phyloP scores from a whole-genome alignment of 1,140 invertebrate species.

The Cotesia glomerata region DNA sequence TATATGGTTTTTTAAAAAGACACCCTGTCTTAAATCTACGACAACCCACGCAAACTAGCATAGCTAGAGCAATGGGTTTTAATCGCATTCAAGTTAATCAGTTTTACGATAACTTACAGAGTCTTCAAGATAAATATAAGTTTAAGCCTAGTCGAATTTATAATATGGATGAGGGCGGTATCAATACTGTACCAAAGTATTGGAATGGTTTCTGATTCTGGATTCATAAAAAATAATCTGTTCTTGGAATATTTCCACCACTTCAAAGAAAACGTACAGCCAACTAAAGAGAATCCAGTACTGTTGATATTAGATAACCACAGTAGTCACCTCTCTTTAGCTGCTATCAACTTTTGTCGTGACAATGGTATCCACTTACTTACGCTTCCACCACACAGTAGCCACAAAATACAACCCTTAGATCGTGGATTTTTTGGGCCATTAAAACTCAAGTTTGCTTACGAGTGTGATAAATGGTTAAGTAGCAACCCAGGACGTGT shows the following conservation, averaged over 20 bases:
- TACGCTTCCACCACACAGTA: slow-evolving; percentile 33
- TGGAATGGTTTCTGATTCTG: slow-evolving; percentile 18
- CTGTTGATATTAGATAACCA: slow-evolving; percentile 43
- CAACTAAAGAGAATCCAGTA: slow-evolving; percentile 15
- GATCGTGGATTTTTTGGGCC: slow-evolving; percentile 32
- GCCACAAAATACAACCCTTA: slow-evolving; percentile 35
- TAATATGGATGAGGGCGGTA: slow-evolving; percentile 58
- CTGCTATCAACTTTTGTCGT: slow-evolving; percentile 24
- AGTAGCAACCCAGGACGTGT: slow-evolving; percentile 44
- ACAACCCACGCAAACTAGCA: slow-evolving; percentile 44
- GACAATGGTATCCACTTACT: slow-evolving; percentile 29
- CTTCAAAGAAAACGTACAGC: slow-evolving; percentile 19
- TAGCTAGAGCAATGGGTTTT: slow-evolving; percentile 44
- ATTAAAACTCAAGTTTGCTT: slow-evolving; percentile 26
- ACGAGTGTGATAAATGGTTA: slow-evolving; percentile 37
- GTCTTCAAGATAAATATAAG: slow-evolving; percentile 39
- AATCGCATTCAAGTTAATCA: slow-evolving; percentile 41
- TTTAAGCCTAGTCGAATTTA: slow-evolving; percentile 48
- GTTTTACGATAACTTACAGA: slow-evolving; percentile 49
- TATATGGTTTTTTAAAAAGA: slow-evolving; percentile 35
- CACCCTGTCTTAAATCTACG: slow-evolving; percentile 36
- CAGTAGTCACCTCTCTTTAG: slow-evolving; percentile 26
- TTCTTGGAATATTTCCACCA: slow-evolving; percentile 18
- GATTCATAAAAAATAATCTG: slow-evolving; percentile 24
- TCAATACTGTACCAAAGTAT: slow-evolving; percentile 55